phyloP scores from a whole-genome alignment of 2,113 vertebrate species.

The Rhea americana region DNA sequence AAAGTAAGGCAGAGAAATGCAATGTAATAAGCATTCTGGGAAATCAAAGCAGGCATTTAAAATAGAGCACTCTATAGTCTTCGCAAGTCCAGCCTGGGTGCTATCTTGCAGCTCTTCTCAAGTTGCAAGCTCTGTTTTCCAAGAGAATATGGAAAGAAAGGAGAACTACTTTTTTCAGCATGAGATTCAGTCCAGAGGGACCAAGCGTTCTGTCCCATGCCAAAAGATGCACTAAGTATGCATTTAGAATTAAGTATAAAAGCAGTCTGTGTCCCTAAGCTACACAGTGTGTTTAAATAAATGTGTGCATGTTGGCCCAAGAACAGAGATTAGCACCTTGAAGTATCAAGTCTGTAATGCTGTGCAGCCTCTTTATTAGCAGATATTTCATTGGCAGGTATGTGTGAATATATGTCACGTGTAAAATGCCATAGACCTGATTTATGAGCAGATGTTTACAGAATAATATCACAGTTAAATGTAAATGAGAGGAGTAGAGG shows the following conservation, averaged over 20 bases:
- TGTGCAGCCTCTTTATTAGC: not conserved
- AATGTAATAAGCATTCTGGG: not conserved
- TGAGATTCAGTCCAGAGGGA: not conserved
- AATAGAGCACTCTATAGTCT: not conserved
- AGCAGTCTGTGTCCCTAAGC: not conserved
- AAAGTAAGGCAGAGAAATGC: not conserved
- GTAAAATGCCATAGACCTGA: not conserved
- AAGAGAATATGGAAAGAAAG: not conserved
- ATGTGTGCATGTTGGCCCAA: not conserved
- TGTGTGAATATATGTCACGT: not conserved
- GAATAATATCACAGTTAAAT: not conserved
- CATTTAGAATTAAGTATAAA: not conserved
- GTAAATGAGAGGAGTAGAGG: not conserved
- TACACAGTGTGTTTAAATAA: not conserved
- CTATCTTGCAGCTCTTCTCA: not conserved
- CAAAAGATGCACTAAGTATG: not conserved
- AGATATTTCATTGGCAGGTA: not conserved
- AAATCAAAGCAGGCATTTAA: conserved; percentile 12
- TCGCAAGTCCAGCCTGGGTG: not conserved
- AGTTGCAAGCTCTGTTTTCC: not conserved
- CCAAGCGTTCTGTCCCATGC: not conserved
- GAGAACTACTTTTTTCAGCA: not conserved
- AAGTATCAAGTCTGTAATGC: not conserved
- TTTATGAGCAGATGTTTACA: not conserved
- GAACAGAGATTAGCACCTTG: not conserved